Evolutionary conservation across 2,888 invertebrate genomes (phyloP), one percentile per base, ranked within the genome.

Genomic region (Eurytoma adleriae): DNA sequence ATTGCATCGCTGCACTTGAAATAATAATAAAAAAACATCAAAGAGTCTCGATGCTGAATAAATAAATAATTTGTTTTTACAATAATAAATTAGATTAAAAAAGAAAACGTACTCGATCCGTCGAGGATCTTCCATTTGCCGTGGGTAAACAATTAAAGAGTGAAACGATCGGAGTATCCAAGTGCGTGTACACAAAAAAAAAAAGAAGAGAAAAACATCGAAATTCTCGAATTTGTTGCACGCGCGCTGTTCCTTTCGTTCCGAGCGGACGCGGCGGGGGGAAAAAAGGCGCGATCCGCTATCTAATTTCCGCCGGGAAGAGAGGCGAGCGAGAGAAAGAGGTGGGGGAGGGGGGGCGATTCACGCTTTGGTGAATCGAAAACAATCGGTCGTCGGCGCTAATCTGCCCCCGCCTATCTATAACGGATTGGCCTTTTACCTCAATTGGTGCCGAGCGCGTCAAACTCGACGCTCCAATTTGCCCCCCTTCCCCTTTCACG

Each of bases 281-380:
- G 50, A 30, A 59, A 75, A 75, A 69, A 64, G 30, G 64, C 40
- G 64, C 70, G 75, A 75, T 75, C 57, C 70, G 66, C 71, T 79
- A 75, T 75, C 70, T 67, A 66, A 75, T 71, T 75, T 75, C 70
- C 75, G 64, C 14, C 62, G 70, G 64, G 69, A 64, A 24, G 50
- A 27, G 3, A 5, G 30, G 2, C n/a, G 64, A 61, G 61, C 50
- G 68, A 66, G 52, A 30, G 50, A 52, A 52, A 52, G 67, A 50
- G 27, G 40, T 1, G 12, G 13, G 10, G n/a, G 27, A 18, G n/a
- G 48, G 56, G 16, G 16, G n/a, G 5, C 62, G 75, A 71, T 79
- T 79, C 70, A 79, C 71, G 75, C 70, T 79, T 79, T 79, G 75
- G 54, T 79, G 75, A 56, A 64, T 80, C 48, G 71, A 80, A 79